Evolutionary conservation across 2,888 invertebrate genomes (phyloP), one percentile per base, ranked within the genome.

Genomic region (Amblyjoppa proteus): DNA sequence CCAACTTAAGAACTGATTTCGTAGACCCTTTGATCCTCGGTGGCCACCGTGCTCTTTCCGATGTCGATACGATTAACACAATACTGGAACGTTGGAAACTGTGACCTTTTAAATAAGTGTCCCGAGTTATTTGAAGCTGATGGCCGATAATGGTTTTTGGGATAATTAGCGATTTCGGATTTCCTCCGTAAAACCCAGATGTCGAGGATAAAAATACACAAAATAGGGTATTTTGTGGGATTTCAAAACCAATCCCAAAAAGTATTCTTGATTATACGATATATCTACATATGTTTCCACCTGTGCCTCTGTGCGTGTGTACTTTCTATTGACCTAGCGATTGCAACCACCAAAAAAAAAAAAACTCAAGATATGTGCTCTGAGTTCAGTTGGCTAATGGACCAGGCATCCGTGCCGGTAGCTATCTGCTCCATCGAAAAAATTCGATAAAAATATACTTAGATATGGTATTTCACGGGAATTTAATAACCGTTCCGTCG

Each of bases 401-500:
- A 41, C 28, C 45, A 31, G 49, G 56, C 73, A 71, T 71, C 20
- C 20, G 71, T 58, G 16, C 56, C 41, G 71, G 45, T 64, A 58
- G 76, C 64, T 58, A 66, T 82, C 68, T 66, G 84, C 70, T 81
- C 81, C 64, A 45, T 74, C 66, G 51, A 74, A 51, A 69, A 82
- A 82, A 81, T 80, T 86, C 76, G 82, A 85, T 85, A 34, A 6
- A 34, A 34, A 34, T 5, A 34, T 5, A 34, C 1, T 20, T 1
- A 34, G 34, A 6, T 34, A 34, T 6, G 41, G 5, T 11, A 41
- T 41, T 11, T 41, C 11, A 41, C 1, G 41, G 3, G 11, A 11
- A 41, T 49, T 49, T 49, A 3, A 9, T 11, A 41, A 41, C 41
- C 11, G 11, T 1, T 0, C 13, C 45, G 4, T 16, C 16, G 45